phyloP scores from a whole-genome alignment of 1,140 invertebrate genomes.

The Pseudomyrmex concolor region DNA sequence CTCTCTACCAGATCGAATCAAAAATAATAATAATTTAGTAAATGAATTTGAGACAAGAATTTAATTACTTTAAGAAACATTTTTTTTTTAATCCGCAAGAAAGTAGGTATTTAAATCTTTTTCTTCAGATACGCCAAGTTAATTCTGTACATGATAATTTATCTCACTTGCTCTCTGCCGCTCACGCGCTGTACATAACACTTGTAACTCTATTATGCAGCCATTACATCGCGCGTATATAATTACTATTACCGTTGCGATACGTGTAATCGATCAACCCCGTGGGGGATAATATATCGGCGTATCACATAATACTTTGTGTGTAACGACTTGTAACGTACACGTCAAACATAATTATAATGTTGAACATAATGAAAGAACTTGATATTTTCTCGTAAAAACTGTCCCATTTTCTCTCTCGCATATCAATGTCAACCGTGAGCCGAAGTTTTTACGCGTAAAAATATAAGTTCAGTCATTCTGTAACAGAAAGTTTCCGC shows the following conservation, averaged over 20 bases:
- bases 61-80: too few species aligned
- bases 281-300: not conserved
- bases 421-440: constrained; percentile 21
- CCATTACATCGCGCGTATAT: constrained; percentile 16
- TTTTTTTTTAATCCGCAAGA: too few species aligned
- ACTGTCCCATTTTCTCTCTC: constrained; percentile 35
- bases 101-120: too few species aligned
- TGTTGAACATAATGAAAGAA: not conserved
- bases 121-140: not conserved
- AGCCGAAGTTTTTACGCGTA: constrained; percentile 33
- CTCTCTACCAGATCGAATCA: too few species aligned
- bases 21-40: too few species aligned
- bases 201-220: constrained; percentile 33
- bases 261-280: constrained; percentile 16
- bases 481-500: constrained; percentile 23
- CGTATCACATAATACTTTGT: not conserved
- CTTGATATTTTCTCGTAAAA: constrained; percentile 44
- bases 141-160: not conserved
- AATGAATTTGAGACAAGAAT: too few species aligned
- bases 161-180: not conserved
- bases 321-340: too few species aligned
- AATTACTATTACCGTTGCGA: constrained; percentile 16
- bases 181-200: not conserved
- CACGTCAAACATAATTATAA: constrained; percentile 20
- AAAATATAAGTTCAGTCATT: constrained; percentile 45